phyloP scores from a whole-genome alignment of 2,888 invertebrate species.

The Drosophila falleni region DNA sequence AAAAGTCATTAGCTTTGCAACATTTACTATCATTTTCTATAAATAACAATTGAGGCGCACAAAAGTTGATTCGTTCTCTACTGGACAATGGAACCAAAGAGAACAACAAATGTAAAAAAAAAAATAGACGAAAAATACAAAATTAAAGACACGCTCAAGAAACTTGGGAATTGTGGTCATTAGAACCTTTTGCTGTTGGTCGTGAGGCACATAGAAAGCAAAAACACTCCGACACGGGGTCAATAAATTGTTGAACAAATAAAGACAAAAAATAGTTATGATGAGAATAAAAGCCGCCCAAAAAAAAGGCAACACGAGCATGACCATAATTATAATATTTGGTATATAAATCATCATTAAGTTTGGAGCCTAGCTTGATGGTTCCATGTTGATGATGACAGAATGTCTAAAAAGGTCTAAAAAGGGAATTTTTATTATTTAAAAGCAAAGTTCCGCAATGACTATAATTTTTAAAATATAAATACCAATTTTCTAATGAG shows the following conservation, averaged over 20 bases:
- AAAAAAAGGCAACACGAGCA: conserved; percentile 29
- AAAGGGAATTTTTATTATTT: not conserved
- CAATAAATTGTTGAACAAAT: conserved; percentile 75
- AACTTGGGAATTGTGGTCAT: conserved; percentile 62
- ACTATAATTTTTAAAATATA: no score
- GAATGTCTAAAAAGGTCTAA: not conserved
- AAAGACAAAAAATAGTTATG: conserved; percentile 11
- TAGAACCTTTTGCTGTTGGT: conserved; percentile 57
- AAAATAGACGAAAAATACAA: conserved; percentile 1
- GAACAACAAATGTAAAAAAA: not conserved
- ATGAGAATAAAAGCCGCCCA: conserved; percentile 36
- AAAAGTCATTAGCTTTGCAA: conserved; percentile 74
- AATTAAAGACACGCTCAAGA: conserved; percentile 45
- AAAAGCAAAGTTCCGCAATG: not conserved
- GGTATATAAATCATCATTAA: conserved; percentile 71
- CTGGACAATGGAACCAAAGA: conserved; percentile 42
- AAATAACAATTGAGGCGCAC: conserved; percentile 79
- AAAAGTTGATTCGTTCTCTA: conserved; percentile 48
- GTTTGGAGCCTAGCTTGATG: conserved; percentile 7
- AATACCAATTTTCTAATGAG: no score
- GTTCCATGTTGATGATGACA: not conserved
- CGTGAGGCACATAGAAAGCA: conserved; percentile 67
- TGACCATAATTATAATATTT: conserved; percentile 62
- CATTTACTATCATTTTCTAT: conserved; percentile 79
- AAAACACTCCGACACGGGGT: conserved; percentile 66